Evolutionary conservation across 2,113 vertebrate species (phyloP).

Genomic region (Vombatus ursinus): DNA sequence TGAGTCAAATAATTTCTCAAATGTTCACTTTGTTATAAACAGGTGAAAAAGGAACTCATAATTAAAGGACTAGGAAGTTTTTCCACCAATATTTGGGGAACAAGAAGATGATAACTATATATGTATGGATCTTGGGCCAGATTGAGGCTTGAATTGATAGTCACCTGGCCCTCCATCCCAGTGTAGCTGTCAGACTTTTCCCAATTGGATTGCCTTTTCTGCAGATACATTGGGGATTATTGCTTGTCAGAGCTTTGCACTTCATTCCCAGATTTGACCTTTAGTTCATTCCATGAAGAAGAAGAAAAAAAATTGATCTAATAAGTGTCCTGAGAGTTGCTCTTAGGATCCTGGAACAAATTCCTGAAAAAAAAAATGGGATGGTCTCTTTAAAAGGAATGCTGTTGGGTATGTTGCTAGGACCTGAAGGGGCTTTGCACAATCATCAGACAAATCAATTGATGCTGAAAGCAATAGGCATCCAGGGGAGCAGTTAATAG

Average conservation of each 20-base stretch:
- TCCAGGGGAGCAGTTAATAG: no score
- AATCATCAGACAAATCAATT: no score
- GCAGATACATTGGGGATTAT: not conserved
- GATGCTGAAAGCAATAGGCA: no score
- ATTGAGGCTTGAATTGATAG: not conserved
- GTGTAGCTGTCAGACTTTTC: not conserved
- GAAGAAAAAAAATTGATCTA: no score
- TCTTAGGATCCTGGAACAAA: not conserved
- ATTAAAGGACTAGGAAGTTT: not conserved
- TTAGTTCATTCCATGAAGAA: slow-evolving; percentile 17
- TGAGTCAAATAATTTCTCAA: slow-evolving; percentile 9
- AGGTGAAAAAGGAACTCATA: no score
- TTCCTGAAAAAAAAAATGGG: slow-evolving; percentile 36
- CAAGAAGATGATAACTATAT: not conserved
- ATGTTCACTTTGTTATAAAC: not conserved
- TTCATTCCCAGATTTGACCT: not conserved
- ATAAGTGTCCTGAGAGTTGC: not conserved
- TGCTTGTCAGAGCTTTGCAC: not conserved
- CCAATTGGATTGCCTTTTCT: not conserved
- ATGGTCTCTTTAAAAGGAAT: slow-evolving; percentile 50
- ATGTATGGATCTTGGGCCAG: not conserved
- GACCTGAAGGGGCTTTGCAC: no score
- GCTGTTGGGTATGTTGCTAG: not conserved
- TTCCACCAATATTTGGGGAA: not conserved
- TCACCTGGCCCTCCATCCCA: not conserved